These are phyloP conservation scores for Mus musculus DNA, from an alignment of 2,113 vertebrate species.

Conservation along the genomic window GRCm39 chr11:37459501-37460000, in stretches of 20 bases:
- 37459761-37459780: background rate
- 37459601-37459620: background rate
- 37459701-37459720: background rate
- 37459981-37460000: background rate
- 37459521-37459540: background rate
- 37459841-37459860: background rate
- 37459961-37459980: background rate
- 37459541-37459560: background rate
- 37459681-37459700: background rate
- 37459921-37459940: background rate
- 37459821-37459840: no score
- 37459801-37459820: background rate
- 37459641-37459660: background rate
- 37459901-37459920: background rate
- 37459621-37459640: background rate
- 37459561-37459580: rapidly evolving
- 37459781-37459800: background rate
- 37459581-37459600: background rate
- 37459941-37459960: background rate
- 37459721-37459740: background rate
- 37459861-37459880: background rate
- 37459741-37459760: background rate
- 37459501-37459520: background rate
- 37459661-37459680: background rate
- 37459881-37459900: background rate